Base-by-base conservation (phyloP, 2,888 invertebrate genomes). In the Xestia xanthographa region DNA sequence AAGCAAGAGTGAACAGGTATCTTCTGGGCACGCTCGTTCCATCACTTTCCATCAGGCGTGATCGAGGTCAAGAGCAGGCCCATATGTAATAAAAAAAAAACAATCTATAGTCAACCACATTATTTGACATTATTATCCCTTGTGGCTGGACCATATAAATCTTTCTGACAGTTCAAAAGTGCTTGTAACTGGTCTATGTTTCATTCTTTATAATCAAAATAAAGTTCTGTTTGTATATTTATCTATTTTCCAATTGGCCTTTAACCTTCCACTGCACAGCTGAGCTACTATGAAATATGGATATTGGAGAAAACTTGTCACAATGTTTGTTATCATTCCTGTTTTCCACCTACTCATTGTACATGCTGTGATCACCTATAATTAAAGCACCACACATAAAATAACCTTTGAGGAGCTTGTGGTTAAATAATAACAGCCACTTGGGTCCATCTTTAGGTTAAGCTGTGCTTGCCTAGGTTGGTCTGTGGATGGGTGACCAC, bases 271-370 rank as follows among this genome's bases (percentile, higher is more conserved):
- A 53, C 53, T 53, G n/a, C 11, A 53, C 53, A 11, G 22, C n/a
- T 0, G 1, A 22, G 4, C 50, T 22, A 53, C 50, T 22, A 50
- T 50, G 53, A 53, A 53, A 53, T 53, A 50, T 48, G 48, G 20
- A 48, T 50, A n/a, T n/a, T n/a, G 11, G n/a, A n/a, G 11, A 11
- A 0, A 0, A n/a, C 53, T 53, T n/a, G 12, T 53, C 5, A 53
- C 53, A 53, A 53, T 56, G 56, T 14, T 56, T 56, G 56, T 56
- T 56, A 26, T 56, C 26, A 56, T 53, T 53, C 53, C 56, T 56
- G 26, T 26, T 14, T 5, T 26, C 14, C 14, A 14, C 5, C 26
- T 26, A 56, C 56, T 26, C 26, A 14, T 26, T 56, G 56, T n/a
- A 26, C 26, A 14, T 56, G n/a, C n/a, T 56, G 11, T 56, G 26